A percentile compares a stretch with the other conserved stretches of the same genome.
phyloP scores from a whole-genome alignment of 1,140 invertebrate species.

The Portunus trituberculatus region DNA sequence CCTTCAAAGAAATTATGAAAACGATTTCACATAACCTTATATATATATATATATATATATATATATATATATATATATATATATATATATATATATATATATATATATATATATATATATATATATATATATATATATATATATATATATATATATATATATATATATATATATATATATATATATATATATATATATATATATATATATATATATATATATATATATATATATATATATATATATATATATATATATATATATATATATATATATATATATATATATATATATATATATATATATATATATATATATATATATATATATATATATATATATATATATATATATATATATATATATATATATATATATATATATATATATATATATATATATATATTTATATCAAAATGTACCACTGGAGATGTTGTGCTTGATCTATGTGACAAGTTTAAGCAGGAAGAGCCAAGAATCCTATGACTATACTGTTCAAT shows the following conservation, averaged over 20 bases:
- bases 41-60: constrained; percentile 27
- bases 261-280: constrained; percentile 35
- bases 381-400: constrained; percentile 27
- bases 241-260: constrained; percentile 29
- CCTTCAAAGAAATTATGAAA: background rate
- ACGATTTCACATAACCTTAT: background rate
- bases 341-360: constrained; percentile 32
- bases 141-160: constrained; percentile 31
- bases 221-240: constrained; percentile 28
- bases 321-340: constrained; percentile 27
- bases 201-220: constrained; percentile 33
- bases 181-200: constrained; percentile 31
- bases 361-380: constrained; percentile 33
- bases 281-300: constrained; percentile 31
- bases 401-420: background rate
- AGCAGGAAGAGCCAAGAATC: too few relatives aligned
- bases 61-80: constrained; percentile 28
- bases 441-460: too few relatives aligned
- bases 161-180: constrained; percentile 30
- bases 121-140: constrained; percentile 35
- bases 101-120: constrained; percentile 31
- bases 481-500: too few relatives aligned
- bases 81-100: constrained; percentile 35
- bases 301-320: constrained; percentile 34
- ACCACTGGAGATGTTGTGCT: too few relatives aligned